These are phyloP conservation scores for Pimephales promelas DNA, from an alignment of 2,113 vertebrate genomes.

Conservation along the genomic window DNA sequence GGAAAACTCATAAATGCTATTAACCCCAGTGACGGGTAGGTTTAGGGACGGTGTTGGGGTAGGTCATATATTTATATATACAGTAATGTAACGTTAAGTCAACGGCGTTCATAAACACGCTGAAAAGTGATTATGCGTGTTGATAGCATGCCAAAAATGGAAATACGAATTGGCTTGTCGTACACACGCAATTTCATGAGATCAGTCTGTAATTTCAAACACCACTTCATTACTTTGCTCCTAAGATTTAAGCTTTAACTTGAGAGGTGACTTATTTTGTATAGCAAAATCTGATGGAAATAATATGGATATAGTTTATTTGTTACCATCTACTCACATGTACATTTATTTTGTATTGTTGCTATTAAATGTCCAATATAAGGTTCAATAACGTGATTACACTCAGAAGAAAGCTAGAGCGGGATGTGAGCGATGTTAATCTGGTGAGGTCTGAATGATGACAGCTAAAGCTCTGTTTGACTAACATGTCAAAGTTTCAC, in stretches of 20 bases:
- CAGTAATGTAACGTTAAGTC: too few species aligned
- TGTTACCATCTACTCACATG: background rate
- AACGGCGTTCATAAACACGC: too few species aligned
- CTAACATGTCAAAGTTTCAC: constrained; percentile 50
- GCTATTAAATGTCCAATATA: background rate
- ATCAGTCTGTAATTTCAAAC: background rate
- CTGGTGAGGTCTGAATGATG: background rate
- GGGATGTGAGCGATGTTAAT: constrained; percentile 59
- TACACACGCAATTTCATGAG: too few species aligned
- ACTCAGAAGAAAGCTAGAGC: constrained; percentile 68
- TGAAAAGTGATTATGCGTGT: too few species aligned
- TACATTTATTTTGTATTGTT: background rate
- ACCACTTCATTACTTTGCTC: background rate
- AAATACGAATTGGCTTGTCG: too few species aligned
- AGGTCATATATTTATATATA: too few species aligned
- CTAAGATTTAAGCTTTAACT: background rate
- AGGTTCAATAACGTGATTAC: constrained; percentile 7
- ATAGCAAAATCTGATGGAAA: background rate
- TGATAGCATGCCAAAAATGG: too few species aligned
- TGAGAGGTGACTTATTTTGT: background rate
- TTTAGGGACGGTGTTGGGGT: too few species aligned
- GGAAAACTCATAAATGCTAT: too few species aligned
- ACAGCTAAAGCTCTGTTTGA: constrained; percentile 39
- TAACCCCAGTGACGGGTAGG: too few species aligned
- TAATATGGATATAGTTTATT: background rate